Evolutionary conservation across 1,140 invertebrate species (phyloP).

Genomic region (Maniola jurtina): DNA sequence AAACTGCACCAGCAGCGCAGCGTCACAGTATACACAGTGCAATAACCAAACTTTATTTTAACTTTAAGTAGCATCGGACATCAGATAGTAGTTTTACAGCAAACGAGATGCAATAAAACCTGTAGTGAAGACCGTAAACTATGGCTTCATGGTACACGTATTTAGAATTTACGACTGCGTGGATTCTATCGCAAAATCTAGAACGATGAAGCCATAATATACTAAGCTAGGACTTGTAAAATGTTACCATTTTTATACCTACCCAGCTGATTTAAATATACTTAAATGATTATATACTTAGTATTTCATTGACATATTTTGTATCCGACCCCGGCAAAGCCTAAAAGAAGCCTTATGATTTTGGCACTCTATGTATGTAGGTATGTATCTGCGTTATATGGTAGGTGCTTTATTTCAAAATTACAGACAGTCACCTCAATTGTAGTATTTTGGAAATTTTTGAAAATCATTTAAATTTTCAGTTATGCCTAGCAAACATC

Average conservation of each 20-base stretch:
- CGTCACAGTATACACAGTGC: background rate
- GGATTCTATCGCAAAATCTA: constrained; percentile 5
- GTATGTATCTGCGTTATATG: too few species aligned
- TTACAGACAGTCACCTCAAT: too few species aligned
- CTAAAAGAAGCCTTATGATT: too few species aligned
- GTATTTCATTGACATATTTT: too few species aligned
- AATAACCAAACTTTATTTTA: background rate
- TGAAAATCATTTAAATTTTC: too few species aligned
- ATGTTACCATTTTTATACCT: background rate
- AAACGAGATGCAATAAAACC: constrained; percentile 17
- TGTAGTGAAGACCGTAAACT: constrained; percentile 14
- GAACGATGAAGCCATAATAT: background rate
- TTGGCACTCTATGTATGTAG: too few species aligned
- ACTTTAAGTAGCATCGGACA: constrained; percentile 8
- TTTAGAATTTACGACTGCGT: constrained; percentile 4
- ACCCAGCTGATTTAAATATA: background rate
- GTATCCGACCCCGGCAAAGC: too few species aligned
- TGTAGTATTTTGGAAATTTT: too few species aligned
- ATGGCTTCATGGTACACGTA: constrained; percentile 1
- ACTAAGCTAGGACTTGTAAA: background rate
- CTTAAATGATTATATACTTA: too few species aligned
- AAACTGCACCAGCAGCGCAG: background rate
- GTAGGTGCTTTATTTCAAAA: too few species aligned
- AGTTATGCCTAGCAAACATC: too few species aligned
- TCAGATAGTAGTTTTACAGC: background rate